A percentile compares a stretch with the other conserved stretches of the same genome.
These are phyloP conservation scores for Apamea crenata DNA, from an alignment of 2,888 invertebrate species.

Conservation along the genomic window DNA sequence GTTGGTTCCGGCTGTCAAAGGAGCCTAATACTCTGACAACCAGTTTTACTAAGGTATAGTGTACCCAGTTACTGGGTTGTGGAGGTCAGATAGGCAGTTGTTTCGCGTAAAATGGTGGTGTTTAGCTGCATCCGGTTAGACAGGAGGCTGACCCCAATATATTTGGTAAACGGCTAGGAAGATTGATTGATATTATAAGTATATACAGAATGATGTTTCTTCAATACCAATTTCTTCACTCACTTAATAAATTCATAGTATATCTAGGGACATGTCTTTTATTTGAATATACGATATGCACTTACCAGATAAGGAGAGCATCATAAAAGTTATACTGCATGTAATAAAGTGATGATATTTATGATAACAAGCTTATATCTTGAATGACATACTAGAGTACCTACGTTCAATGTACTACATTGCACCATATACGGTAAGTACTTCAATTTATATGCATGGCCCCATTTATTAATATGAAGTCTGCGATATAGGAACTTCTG, in stretches of 20 bases:
- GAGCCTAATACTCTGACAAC: too few relatives aligned
- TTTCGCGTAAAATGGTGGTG: too few relatives aligned
- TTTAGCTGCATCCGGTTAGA: background rate
- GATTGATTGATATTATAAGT: background rate
- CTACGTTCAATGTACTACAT: background rate
- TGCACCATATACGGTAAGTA: background rate
- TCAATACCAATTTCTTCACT: background rate
- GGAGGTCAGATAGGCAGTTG: too few relatives aligned
- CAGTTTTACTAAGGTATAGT: too few relatives aligned
- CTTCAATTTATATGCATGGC: slow-evolving; percentile 1
- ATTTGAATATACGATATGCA: slow-evolving; percentile 29
- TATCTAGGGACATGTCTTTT: background rate
- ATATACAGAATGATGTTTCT: background rate
- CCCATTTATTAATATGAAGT: background rate
- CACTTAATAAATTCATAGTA: background rate
- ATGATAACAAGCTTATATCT: slow-evolving; percentile 27
- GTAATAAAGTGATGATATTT: slow-evolving; percentile 33
- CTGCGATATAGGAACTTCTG: background rate
- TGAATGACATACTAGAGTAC: background rate
- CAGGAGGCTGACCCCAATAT: background rate
- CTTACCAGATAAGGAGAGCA: slow-evolving; percentile 10
- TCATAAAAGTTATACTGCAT: slow-evolving; percentile 42
- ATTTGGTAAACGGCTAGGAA: too few relatives aligned
- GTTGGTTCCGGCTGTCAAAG: too few relatives aligned
- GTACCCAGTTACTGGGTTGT: too few relatives aligned